Percentiles rank a stretch among this genome's conserved stretches.
These are phyloP conservation scores for Schizopygopsis malacanthus DNA, from an alignment of 2,797 vertebrate genomes.

Conservation along the genomic window DNA sequence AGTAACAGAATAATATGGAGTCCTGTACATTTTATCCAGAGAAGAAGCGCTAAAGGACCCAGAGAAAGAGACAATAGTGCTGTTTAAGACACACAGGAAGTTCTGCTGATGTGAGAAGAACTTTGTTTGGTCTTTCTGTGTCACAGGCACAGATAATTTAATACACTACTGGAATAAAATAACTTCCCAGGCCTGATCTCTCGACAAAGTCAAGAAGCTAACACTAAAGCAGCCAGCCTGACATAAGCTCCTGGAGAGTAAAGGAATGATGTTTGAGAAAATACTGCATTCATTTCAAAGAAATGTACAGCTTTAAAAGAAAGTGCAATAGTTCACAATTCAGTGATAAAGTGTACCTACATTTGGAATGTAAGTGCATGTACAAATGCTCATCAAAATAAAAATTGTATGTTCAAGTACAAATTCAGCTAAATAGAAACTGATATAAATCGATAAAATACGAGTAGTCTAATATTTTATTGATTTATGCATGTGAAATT, in stretches of 20 bases:
- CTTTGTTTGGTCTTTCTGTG: constrained; percentile 36
- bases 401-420: no score
- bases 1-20: constrained; percentile 57
- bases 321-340: not conserved
- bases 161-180: constrained; percentile 37
- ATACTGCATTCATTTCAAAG: not conserved
- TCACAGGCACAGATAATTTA: constrained; percentile 31
- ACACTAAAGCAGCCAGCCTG: not conserved
- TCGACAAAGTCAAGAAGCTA: not conserved
- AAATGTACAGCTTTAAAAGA: not conserved
- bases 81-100: constrained; percentile 5
- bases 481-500: not conserved
- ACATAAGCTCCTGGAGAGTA: not conserved
- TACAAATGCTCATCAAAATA: not conserved
- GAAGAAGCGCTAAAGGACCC: not conserved
- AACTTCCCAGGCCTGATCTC: not conserved
- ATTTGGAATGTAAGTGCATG: not conserved
- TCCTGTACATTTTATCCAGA: not conserved
- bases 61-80: constrained; percentile 15
- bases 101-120: constrained; percentile 21
- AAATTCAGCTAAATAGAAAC: not conserved
- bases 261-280: constrained; percentile 20
- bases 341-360: not conserved
- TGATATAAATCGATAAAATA: not conserved
- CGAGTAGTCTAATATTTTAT: no score